These are phyloP conservation scores for Leucophenga varia DNA, from an alignment of 1,140 invertebrate species.

Conservation along the genomic window DNA sequence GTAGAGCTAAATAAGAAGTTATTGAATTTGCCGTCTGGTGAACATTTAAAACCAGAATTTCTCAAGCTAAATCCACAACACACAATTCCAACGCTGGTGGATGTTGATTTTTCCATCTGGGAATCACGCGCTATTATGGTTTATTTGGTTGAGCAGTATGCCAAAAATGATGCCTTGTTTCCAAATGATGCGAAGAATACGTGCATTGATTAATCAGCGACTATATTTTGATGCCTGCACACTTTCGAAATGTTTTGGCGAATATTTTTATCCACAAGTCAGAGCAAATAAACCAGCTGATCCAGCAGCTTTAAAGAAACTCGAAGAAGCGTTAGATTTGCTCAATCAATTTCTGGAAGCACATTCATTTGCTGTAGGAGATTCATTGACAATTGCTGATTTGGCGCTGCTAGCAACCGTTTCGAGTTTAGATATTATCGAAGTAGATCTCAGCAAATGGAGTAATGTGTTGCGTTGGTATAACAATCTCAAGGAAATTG, in stretches of 20 bases:
- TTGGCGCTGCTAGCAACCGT: slow-evolving; percentile 63
- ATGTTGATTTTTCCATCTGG: slow-evolving; percentile 64
- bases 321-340: slow-evolving; percentile 65
- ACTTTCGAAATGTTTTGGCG: slow-evolving; percentile 63
- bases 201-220: slow-evolving; percentile 70
- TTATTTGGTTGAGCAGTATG: slow-evolving; percentile 69
- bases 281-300: slow-evolving; percentile 62
- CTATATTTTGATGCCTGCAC: slow-evolving; percentile 72
- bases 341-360: slow-evolving; percentile 68
- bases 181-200: slow-evolving; percentile 65
- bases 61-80: slow-evolving; percentile 62
- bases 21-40: slow-evolving; percentile 63
- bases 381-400: slow-evolving; percentile 73
- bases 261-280: slow-evolving; percentile 69
- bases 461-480: slow-evolving; percentile 70
- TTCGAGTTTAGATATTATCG: slow-evolving; percentile 64
- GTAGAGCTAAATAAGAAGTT: slow-evolving; percentile 70
- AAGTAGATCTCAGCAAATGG: slow-evolving; percentile 66
- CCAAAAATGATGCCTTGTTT: slow-evolving; percentile 66
- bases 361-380: slow-evolving; percentile 65
- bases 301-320: slow-evolving; percentile 64
- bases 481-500: slow-evolving; percentile 64
- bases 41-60: slow-evolving; percentile 70
- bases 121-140: slow-evolving; percentile 72
- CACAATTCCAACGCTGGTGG: slow-evolving; percentile 66